Evolutionary conservation across 2,888 invertebrate species (phyloP), one percentile per base, ranked within the genome.

Genomic region (Monopis laevigella): DNA sequence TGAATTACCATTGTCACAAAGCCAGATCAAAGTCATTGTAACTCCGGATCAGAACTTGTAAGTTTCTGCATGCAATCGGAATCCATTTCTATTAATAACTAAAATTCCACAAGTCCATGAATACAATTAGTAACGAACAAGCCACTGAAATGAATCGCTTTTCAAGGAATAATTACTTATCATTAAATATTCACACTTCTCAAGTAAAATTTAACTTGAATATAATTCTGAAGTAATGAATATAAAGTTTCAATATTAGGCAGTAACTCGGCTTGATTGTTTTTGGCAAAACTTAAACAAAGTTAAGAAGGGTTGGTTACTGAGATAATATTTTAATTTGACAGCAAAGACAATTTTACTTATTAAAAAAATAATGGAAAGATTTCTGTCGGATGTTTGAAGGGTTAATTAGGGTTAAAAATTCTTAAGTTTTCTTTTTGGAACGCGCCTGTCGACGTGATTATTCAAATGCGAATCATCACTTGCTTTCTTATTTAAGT

Each of bases 101-200:
- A 36, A 34, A 36, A 36, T 21, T 36, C 16, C 13, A 36, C 21
- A 21, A 36, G 36, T 21, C 36, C 16, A 36, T 36, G 36, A 36
- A 36, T 36, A 36, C 36, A 21, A 21, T 21, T 21, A 13, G 21
- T 36, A 36, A 36, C 21, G 36, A 36, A 34, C 34, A 34, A 34
- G 21, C 21, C 21, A 7, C 21, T 21, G 36, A 36, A 36, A 36
- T 36, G 36, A 36, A 36, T 36, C 36, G 36, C 36, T 36, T 36
- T 36, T 36, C 12, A 21, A 12, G 21, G 36, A 36, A 36, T 36
- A 21, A 36, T 36, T 36, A 36, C 36, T 36, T 36, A 36, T 36
- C 36, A 36, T 36, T 36, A 36, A 36, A 36, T 36, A 36, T 36
- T 36, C 36, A 36, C 36, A 36, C 36, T 36, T 36, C 36, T 36